These are phyloP conservation scores for Leptopilina drosophilae DNA, from an alignment of 2,888 invertebrate species.

Conservation along the genomic window DNA sequence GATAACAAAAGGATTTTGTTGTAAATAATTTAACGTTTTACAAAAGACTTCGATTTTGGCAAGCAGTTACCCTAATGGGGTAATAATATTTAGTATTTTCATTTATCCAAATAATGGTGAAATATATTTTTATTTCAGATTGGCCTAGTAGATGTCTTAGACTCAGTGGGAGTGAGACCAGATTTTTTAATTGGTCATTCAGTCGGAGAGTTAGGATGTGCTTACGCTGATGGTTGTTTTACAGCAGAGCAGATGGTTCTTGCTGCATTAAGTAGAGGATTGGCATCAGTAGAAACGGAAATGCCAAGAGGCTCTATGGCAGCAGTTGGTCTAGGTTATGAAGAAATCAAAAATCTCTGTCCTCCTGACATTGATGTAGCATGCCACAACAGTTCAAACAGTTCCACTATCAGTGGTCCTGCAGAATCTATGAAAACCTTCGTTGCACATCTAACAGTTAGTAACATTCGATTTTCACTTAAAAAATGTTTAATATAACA, in stretches of 20 bases:
- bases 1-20: too few species aligned
- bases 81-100: constrained; percentile 67
- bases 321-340: constrained; percentile 85
- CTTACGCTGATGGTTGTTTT: constrained; percentile 82
- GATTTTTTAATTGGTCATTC: constrained; percentile 92
- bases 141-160: constrained; percentile 82
- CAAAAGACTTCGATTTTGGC: too few species aligned
- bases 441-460: too few species aligned
- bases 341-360: constrained; percentile 81
- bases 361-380: constrained; percentile 90
- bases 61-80: too few species aligned
- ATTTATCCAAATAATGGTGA: constrained; percentile 80
- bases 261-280: constrained; percentile 78
- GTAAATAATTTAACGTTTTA: too few species aligned
- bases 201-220: constrained; percentile 75
- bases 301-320: constrained; percentile 90
- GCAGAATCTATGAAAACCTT: constrained; percentile 77
- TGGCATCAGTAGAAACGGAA: constrained; percentile 67
- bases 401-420: constrained; percentile 93
- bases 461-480: constrained; percentile 58
- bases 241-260: constrained; percentile 81
- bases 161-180: constrained; percentile 72
- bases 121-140: constrained; percentile 79
- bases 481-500: not conserved
- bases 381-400: constrained; percentile 93